These are phyloP conservation scores for Vollenhovia emeryi DNA, from an alignment of 1,140 invertebrate species.

Conservation along the genomic window DNA sequence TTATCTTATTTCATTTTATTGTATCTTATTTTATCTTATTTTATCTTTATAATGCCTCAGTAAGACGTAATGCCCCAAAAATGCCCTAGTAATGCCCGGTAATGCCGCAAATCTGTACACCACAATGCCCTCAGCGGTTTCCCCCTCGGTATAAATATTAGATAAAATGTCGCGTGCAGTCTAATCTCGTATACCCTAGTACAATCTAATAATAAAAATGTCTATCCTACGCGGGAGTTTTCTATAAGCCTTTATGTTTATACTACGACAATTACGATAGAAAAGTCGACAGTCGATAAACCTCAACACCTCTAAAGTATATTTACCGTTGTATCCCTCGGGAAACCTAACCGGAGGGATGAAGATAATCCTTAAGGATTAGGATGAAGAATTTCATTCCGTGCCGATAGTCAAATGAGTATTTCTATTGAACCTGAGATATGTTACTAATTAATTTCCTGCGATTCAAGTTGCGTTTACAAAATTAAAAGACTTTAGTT, in stretches of 20 bases:
- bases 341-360: slow-evolving; percentile 8
- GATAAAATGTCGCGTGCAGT: neutral
- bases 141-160: neutral
- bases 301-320: slow-evolving; percentile 22
- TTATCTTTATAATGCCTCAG: too few relatives aligned
- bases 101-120: too few relatives aligned
- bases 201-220: neutral
- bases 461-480: neutral
- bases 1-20: too few relatives aligned
- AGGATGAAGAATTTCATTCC: neutral
- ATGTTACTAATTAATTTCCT: neutral
- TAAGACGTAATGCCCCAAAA: too few relatives aligned
- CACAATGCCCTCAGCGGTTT: too few relatives aligned
- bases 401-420: neutral
- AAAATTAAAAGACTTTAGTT: too few relatives aligned
- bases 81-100: too few relatives aligned
- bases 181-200: neutral
- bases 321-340: neutral
- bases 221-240: neutral
- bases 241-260: neutral
- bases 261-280: too few relatives aligned
- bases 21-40: too few relatives aligned
- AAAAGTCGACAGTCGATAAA: slow-evolving; percentile 14
- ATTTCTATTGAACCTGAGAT: neutral
- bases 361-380: too few relatives aligned